These are phyloP conservation scores for Crenuchus spilurus DNA, from an alignment of 2,797 vertebrate genomes.

Conservation along the genomic window DNA sequence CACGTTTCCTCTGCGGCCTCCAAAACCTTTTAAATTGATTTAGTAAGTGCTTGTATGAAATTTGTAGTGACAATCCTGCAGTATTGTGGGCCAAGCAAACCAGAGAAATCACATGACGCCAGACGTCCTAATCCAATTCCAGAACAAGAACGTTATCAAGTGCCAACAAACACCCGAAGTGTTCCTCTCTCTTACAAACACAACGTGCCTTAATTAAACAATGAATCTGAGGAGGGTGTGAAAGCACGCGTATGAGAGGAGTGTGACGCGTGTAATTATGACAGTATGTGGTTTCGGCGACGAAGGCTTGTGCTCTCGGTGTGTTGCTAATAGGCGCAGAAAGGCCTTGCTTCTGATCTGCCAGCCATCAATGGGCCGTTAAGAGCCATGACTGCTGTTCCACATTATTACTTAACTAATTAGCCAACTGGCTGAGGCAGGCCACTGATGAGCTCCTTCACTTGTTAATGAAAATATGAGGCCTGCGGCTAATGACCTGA, in stretches of 20 bases:
- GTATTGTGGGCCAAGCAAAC: slow-evolving; percentile 28
- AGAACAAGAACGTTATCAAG: slow-evolving; percentile 34
- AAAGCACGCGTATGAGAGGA: slow-evolving; percentile 31
- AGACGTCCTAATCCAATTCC: slow-evolving; percentile 25
- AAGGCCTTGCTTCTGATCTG: slow-evolving; percentile 48
- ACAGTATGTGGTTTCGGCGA: slow-evolving; percentile 55
- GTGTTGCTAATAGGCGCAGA: slow-evolving; percentile 55
- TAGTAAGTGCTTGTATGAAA: not conserved
- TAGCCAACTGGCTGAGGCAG: slow-evolving; percentile 59
- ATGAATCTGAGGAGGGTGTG: slow-evolving; percentile 40
- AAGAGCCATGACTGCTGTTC: slow-evolving; percentile 55
- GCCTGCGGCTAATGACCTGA: slow-evolving; percentile 56
- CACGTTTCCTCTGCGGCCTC: too few species aligned
- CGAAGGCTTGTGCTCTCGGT: slow-evolving; percentile 52
- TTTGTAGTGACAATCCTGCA: not conserved
- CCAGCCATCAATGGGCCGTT: slow-evolving; percentile 58
- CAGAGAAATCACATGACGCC: slow-evolving; percentile 8
- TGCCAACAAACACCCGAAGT: slow-evolving; percentile 35
- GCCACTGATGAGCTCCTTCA: slow-evolving; percentile 61
- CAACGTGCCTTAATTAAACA: slow-evolving; percentile 57
- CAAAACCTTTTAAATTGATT: not conserved
- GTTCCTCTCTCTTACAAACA: slow-evolving; percentile 50
- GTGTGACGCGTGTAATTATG: slow-evolving; percentile 59
- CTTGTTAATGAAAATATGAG: slow-evolving; percentile 61
- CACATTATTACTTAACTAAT: slow-evolving; percentile 67